phyloP scores from a whole-genome alignment of 2,797 vertebrate species.

The Rhynchotus rufescens region DNA sequence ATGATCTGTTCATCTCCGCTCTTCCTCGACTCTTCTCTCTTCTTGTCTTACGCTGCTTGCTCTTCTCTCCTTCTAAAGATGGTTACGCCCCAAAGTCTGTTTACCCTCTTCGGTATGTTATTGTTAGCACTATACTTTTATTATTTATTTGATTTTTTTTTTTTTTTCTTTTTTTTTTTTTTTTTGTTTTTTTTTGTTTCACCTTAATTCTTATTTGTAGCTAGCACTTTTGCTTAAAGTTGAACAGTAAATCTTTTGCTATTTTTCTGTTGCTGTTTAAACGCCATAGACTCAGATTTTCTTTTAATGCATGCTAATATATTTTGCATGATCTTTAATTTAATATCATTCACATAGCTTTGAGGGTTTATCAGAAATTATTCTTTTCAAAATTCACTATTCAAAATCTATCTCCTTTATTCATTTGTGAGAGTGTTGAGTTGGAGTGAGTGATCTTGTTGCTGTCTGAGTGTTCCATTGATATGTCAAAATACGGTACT shows the following conservation, averaged over 20 bases:
- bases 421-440: constrained; percentile 87
- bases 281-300: constrained; percentile 86
- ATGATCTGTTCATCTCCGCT: constrained; percentile 99
- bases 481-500: constrained; percentile 74
- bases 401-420: constrained; percentile 89
- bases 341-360: constrained; percentile 91
- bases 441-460: constrained; percentile 87
- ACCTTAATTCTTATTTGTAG: constrained; percentile 89
- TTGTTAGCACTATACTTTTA: constrained; percentile 97
- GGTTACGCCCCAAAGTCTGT: constrained; percentile 99
- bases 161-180: neutral
- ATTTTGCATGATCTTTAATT: constrained; percentile 92
- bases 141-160: constrained; percentile 86
- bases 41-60: constrained; percentile 99
- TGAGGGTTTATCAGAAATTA: constrained; percentile 88
- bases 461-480: constrained; percentile 87
- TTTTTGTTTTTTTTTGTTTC: constrained; percentile 81
- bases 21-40: constrained; percentile 99
- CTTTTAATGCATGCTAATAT: constrained; percentile 90
- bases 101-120: constrained; percentile 99
- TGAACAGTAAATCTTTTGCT: constrained; percentile 86
- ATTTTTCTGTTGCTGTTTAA: constrained; percentile 87
- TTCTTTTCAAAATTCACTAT: constrained; percentile 89
- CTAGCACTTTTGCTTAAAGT: constrained; percentile 88
- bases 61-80: constrained; percentile 99